Evolutionary conservation across 2,888 invertebrate species (phyloP).

Genomic region (Cheiracanthium punctorium): DNA sequence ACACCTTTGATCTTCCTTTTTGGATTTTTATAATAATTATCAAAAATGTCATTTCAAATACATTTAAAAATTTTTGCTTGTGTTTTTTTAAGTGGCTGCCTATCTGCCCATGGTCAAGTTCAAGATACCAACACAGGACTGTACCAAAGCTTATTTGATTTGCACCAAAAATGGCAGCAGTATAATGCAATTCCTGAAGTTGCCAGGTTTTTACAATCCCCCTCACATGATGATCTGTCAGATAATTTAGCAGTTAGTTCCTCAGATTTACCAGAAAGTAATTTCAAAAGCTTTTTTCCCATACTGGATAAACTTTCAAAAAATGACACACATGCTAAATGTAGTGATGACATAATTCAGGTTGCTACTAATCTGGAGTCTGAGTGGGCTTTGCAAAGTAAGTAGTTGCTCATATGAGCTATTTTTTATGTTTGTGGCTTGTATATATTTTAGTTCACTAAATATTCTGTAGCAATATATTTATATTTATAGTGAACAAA

Average conservation of each 20-base stretch:
- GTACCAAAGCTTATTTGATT: constrained; percentile 30
- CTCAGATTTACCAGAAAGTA: too few species aligned
- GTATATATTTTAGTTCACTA: too few species aligned
- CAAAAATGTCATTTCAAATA: neutral
- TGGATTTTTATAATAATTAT: neutral
- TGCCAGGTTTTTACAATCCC: constrained; percentile 34
- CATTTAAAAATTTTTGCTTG: neutral
- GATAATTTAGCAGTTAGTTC: too few species aligned
- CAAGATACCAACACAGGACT: neutral
- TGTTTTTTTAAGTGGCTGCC: neutral
- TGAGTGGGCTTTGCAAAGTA: constrained; percentile 55
- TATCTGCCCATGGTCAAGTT: neutral
- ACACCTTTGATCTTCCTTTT: neutral
- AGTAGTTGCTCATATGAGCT: too few species aligned
- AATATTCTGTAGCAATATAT: too few species aligned
- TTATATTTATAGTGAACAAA: too few species aligned
- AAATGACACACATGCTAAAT: constrained; percentile 14
- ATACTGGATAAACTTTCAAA: neutral
- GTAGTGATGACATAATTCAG: constrained; percentile 49
- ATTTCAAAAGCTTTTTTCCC: too few species aligned
- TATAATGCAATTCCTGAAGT: constrained; percentile 35
- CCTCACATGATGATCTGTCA: neutral
- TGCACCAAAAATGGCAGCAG: constrained; percentile 45
- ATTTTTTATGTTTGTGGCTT: too few species aligned
- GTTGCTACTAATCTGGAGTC: constrained; percentile 29